A percentile compares a stretch with the other conserved stretches of the same genome.
phyloP scores from a whole-genome alignment of 2,797 vertebrate genomes.

The Intellagama lesueurii region DNA sequence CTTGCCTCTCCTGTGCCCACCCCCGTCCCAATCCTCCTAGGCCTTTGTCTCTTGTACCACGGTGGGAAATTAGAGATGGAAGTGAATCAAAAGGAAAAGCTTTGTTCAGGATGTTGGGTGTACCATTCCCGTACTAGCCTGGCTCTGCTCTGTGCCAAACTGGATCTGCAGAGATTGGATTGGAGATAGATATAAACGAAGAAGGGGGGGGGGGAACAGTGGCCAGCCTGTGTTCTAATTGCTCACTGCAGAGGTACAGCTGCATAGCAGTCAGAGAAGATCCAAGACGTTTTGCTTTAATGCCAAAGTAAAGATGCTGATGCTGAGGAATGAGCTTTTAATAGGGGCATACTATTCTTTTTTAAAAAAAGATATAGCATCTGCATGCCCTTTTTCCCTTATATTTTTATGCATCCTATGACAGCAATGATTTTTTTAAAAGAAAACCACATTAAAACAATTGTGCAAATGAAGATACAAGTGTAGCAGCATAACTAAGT shows the following conservation, averaged over 20 bases:
- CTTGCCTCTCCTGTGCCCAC: background rate
- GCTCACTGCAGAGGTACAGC: background rate
- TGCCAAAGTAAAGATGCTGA: too few species aligned
- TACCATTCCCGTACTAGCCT: conserved; percentile 18
- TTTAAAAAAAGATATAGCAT: too few species aligned
- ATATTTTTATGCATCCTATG: too few species aligned
- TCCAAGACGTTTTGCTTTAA: background rate
- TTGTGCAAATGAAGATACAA: too few species aligned
- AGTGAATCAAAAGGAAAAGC: conserved; percentile 23
- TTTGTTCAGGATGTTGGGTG: conserved; percentile 9
- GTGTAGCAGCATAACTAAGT: too few species aligned
- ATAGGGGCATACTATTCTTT: too few species aligned
- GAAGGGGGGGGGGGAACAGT: background rate
- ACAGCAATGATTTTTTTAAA: too few species aligned
- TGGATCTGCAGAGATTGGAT: background rate
- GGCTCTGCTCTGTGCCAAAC: background rate
- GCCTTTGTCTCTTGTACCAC: background rate
- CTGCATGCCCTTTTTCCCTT: too few species aligned
- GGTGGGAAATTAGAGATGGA: conserved; percentile 4
- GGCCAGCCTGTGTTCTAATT: background rate
- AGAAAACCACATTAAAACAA: too few species aligned
- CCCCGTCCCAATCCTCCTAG: background rate
- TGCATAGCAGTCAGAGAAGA: too few species aligned
- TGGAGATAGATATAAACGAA: background rate
- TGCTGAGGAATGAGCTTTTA: too few species aligned